Conservation (phyloP, 2,797 vertebrate genomes). For the Clarias platycephalus region DNA sequence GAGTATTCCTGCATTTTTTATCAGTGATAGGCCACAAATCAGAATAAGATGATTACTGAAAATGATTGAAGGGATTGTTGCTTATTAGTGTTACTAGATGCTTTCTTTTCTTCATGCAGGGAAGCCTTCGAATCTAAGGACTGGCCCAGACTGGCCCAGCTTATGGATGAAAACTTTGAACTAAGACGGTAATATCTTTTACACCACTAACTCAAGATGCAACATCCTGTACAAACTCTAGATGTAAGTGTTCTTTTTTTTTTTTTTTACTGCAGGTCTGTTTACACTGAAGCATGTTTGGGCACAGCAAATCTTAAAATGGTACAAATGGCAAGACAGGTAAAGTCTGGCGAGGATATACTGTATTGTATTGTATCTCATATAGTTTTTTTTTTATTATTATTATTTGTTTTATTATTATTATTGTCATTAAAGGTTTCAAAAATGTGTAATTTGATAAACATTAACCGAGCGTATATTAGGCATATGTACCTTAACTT, state of each 20-base stretch:
- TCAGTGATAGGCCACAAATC: neutral
- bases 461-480: neutral
- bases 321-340: slow-evolving; percentile 79
- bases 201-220: neutral
- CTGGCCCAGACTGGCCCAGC: slow-evolving; percentile 72
- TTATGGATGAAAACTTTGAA: slow-evolving; percentile 83
- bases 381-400: neutral
- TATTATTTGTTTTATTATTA: too few species aligned
- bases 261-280: slow-evolving; percentile 63
- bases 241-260: neutral
- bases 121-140: slow-evolving; percentile 66
- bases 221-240: neutral
- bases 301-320: slow-evolving; percentile 80
- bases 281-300: slow-evolving; percentile 79
- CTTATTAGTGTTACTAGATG: neutral
- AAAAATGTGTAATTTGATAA: neutral
- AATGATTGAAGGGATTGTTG: neutral
- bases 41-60: neutral
- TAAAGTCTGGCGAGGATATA: slow-evolving; percentile 40
- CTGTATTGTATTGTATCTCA: neutral
- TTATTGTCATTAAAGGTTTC: neutral
- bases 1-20: neutral
- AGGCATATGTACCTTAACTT: neutral
- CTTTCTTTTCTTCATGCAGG: slow-evolving; percentile 55
- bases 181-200: slow-evolving; percentile 70